These are phyloP conservation scores for Desmophyllum pertusum DNA, from an alignment of 92 coral and sea anemone species.

Conservation along the genomic window DNA sequence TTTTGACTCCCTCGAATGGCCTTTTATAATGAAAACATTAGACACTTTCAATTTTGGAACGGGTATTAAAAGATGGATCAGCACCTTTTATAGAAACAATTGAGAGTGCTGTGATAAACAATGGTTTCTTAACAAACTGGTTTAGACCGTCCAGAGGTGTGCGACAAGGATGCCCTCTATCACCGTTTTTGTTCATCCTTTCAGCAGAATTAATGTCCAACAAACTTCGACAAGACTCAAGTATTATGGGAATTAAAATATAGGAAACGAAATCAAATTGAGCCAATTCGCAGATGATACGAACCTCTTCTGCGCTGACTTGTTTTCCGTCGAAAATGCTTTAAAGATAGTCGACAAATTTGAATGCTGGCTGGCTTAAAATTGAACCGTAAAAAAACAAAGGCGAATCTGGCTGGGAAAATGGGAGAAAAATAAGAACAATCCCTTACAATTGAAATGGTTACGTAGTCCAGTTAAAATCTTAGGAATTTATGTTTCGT, in stretches of 20 bases:
- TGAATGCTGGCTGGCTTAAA: not conserved
- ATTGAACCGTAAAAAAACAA: not conserved
- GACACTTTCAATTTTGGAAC: too few relatives aligned
- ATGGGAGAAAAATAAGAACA: not conserved
- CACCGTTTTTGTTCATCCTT: too few relatives aligned
- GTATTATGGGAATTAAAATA: not conserved
- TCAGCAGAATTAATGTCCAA: not conserved
- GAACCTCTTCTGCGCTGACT: too few relatives aligned
- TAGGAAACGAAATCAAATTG: not conserved
- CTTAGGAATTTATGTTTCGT: not conserved
- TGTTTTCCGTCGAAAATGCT: not conserved
- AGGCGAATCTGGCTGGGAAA: not conserved
- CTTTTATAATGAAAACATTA: not conserved
- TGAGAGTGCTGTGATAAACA: not conserved
- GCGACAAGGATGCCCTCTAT: not conserved
- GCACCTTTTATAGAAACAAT: not conserved
- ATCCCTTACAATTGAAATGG: too few relatives aligned
- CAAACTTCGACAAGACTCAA: not conserved
- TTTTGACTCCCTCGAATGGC: too few relatives aligned
- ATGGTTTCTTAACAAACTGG: not conserved
- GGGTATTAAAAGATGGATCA: not conserved
- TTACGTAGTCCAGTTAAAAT: conserved; percentile 1
- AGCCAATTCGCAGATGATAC: not conserved
- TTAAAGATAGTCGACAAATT: not conserved
- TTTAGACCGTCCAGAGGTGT: not conserved